Conservation (phyloP, 2,113 vertebrate species). For the Barbus barbus region DNA sequence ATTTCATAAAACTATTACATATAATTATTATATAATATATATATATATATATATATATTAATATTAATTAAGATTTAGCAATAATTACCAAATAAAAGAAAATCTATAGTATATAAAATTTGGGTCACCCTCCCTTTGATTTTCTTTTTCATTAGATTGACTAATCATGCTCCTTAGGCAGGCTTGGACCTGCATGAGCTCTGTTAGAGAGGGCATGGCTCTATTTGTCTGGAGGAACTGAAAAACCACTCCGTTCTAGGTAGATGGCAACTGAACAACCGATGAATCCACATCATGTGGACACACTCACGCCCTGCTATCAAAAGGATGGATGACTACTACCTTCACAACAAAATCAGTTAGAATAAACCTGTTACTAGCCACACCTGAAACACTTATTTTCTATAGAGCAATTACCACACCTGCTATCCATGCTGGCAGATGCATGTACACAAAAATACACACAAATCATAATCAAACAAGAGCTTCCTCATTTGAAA, state of each 20-base stretch:
- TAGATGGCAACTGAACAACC: neutral
- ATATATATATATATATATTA: too few species aligned
- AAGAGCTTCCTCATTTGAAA: neutral
- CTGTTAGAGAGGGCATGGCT: slow-evolving; percentile 26
- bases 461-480: slow-evolving; percentile 14
- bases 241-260: slow-evolving; percentile 2
- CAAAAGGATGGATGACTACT: slow-evolving; percentile 19
- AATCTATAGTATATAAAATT: neutral
- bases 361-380: slow-evolving; percentile 8
- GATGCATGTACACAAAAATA: slow-evolving; percentile 3
- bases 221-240: slow-evolving; percentile 22
- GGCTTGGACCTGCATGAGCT: slow-evolving; percentile 19
- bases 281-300: slow-evolving; percentile 19
- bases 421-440: slow-evolving; percentile 2
- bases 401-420: slow-evolving; percentile 13
- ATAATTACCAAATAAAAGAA: neutral
- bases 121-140: neutral
- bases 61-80: neutral
- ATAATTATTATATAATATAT: too few species aligned
- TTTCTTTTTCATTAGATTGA: neutral
- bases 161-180: slow-evolving; percentile 6
- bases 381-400: slow-evolving; percentile 20
- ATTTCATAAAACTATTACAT: too few species aligned
- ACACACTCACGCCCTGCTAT: slow-evolving; percentile 20
- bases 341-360: slow-evolving; percentile 5